Conservation (phyloP, 2,797 vertebrate genomes). For the Sebastes oblongus region DNA sequence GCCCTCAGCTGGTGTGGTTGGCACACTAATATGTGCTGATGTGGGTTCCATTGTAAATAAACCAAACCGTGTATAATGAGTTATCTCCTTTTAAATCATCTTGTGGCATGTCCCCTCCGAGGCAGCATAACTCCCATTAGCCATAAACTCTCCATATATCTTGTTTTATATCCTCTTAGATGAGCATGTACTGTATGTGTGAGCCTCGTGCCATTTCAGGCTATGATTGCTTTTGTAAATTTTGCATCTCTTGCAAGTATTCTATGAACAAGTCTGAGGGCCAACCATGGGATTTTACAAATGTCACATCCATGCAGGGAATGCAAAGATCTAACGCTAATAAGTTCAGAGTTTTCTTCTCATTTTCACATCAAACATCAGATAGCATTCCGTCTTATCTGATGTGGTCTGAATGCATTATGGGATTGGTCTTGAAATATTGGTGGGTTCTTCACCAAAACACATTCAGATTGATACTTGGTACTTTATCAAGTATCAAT, state of each 20-base stretch:
- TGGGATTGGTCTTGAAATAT: neutral
- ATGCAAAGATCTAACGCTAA: neutral
- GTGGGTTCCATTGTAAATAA: neutral
- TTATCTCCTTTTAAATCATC: neutral
- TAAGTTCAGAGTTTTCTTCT: slow-evolving; percentile 1
- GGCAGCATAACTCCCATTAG: neutral
- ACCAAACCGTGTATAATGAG: neutral
- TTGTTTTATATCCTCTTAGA: neutral
- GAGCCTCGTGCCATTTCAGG: neutral
- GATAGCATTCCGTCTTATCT: neutral
- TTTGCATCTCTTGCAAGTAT: neutral
- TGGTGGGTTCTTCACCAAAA: neutral
- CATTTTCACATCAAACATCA: neutral
- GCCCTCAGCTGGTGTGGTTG: neutral
- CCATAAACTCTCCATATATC: neutral
- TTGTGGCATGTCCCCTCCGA: neutral
- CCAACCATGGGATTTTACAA: neutral
- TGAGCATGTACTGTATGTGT: neutral
- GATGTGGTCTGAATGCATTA: neutral
- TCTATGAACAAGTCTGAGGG: neutral
- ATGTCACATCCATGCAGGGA: neutral
- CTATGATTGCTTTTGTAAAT: neutral
- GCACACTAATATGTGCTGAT: neutral
- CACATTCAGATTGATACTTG: neutral
- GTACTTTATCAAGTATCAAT: neutral